Evolutionary conservation across 2,797 vertebrate genomes (phyloP).

Genomic region (Characodon lateralis): DNA sequence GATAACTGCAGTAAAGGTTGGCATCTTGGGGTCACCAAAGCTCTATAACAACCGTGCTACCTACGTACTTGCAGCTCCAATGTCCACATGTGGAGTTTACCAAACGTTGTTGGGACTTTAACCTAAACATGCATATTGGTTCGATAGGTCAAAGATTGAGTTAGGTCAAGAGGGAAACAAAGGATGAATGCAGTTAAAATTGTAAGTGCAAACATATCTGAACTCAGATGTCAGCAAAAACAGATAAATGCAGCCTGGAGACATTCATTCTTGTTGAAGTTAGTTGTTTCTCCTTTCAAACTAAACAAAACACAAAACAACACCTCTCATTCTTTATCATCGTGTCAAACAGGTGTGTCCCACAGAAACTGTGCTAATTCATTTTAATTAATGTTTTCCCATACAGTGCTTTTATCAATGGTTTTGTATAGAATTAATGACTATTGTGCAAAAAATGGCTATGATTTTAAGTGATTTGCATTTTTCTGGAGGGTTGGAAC

Average conservation of each 20-base stretch:
- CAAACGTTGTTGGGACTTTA: background rate
- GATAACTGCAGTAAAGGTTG: background rate
- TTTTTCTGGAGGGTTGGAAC: background rate
- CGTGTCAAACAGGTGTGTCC: background rate
- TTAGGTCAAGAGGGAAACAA: background rate
- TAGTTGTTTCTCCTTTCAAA: background rate
- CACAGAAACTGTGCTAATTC: background rate
- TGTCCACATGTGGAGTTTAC: background rate
- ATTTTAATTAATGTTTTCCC: background rate
- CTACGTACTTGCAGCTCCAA: background rate
- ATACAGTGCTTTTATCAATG: background rate
- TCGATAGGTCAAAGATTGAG: background rate
- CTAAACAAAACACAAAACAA: background rate
- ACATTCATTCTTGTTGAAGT: background rate
- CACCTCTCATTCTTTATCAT: background rate
- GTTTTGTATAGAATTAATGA: background rate
- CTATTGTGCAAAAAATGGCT: background rate
- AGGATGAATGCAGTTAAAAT: background rate
- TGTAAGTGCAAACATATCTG: background rate
- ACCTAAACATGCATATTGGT: background rate
- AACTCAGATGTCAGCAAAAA: background rate
- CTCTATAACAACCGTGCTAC: background rate
- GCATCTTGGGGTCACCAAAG: too few relatives aligned
- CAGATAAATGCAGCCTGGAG: background rate
- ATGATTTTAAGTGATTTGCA: background rate